phyloP scores from a whole-genome alignment of 37 sponge, comb jelly and placozoan species.

The Hormiphora californensis region DNA sequence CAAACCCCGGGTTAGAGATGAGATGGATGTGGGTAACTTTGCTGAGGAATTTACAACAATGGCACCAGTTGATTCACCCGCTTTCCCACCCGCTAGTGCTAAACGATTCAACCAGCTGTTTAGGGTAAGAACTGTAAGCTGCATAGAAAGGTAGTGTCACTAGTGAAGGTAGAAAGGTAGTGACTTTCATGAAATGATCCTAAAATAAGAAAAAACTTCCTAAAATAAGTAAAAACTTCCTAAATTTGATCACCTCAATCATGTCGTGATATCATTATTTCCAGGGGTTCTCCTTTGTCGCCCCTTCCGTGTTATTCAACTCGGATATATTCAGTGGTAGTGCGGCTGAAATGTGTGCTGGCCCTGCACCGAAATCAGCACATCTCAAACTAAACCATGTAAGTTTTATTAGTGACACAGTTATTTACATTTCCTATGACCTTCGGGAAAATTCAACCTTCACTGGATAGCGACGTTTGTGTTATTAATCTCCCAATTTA shows the following conservation, averaged over 20 bases:
- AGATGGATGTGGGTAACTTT: constrained; percentile 86
- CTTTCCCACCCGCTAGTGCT: constrained; percentile 62
- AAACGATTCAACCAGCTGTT: not conserved
- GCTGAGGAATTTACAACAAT: constrained; percentile 84
- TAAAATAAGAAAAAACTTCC: too few species aligned
- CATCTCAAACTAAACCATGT: not conserved
- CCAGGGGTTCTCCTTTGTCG: constrained; percentile 92
- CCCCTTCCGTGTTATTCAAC: constrained; percentile 77
- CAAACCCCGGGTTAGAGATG: constrained; percentile 68
- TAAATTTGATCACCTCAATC: too few species aligned
- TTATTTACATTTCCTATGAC: not conserved
- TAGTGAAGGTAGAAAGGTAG: too few species aligned
- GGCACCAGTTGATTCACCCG: constrained; percentile 80
- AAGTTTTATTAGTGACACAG: too few species aligned
- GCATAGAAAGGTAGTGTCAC: not conserved
- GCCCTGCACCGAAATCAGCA: not conserved
- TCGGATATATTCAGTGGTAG: constrained; percentile 58
- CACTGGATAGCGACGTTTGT: too few species aligned
- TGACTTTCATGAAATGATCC: too few species aligned
- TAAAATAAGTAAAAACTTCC: too few species aligned
- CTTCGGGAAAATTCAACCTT: too few species aligned
- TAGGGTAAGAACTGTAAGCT: constrained; percentile 19
- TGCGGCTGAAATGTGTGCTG: constrained; percentile 29
- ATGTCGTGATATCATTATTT: not conserved
- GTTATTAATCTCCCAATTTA: too few species aligned